Percentiles rank a stretch among this genome's conserved stretches.
Conservation (phyloP, 1,140 invertebrate species). For the Leptopilina boulardi region DNA sequence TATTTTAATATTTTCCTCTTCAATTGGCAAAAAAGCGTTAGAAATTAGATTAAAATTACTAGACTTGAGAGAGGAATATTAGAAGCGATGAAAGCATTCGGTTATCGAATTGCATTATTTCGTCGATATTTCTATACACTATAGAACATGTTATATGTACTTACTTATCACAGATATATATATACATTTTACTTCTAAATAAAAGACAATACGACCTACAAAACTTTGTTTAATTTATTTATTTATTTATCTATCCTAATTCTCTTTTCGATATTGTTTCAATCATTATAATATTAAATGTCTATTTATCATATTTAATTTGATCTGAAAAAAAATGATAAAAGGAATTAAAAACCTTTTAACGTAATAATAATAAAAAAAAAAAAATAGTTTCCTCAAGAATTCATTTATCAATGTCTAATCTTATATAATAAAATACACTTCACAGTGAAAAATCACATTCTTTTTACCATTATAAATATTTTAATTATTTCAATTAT, state of each 20-base stretch:
- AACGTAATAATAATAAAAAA: no score
- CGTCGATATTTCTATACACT: neutral
- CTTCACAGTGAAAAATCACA: no score
- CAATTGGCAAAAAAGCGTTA: neutral
- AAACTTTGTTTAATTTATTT: neutral
- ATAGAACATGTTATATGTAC: neutral
- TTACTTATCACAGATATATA: neutral
- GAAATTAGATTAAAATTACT: neutral
- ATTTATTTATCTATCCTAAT: no score
- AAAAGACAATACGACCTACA: neutral
- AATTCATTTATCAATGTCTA: no score
- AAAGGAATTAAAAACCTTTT: neutral
- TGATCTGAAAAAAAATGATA: neutral
- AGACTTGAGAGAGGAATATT: neutral
- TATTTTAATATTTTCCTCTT: no score
- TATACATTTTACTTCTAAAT: neutral
- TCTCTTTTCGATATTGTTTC: no score
- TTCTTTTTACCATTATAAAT: no score
- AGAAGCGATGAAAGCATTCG: neutral
- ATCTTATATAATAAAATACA: no score
- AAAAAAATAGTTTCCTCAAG: no score
- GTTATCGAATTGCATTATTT: conserved; percentile 11
- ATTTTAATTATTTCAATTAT: neutral
- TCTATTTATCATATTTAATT: no score
- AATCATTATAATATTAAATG: no score